A percentile compares a stretch with the other conserved stretches of the same genome.
These are phyloP conservation scores for Glaucopsyche alexis DNA, from an alignment of 2,888 invertebrate species.

Conservation along the genomic window DNA sequence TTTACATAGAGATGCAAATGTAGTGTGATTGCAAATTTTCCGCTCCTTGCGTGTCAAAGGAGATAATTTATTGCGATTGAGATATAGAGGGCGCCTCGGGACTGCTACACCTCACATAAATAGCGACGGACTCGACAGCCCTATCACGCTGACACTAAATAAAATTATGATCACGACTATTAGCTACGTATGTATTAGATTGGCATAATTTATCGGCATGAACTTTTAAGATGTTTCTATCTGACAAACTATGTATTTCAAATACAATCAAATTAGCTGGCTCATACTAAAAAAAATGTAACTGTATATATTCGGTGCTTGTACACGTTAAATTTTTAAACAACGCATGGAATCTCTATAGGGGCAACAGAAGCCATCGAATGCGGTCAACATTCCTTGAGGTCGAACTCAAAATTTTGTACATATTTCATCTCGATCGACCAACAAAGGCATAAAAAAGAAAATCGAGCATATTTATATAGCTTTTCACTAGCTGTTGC, in stretches of 20 bases:
- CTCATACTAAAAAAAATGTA: too few species aligned
- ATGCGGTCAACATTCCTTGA: slow-evolving; percentile 2
- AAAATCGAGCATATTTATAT: neutral
- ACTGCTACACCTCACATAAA: slow-evolving; percentile 60
- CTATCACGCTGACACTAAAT: slow-evolving; percentile 62
- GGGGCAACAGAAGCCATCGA: slow-evolving; percentile 2
- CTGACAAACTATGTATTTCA: neutral
- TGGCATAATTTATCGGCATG: slow-evolving; percentile 31
- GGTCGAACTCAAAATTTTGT: neutral
- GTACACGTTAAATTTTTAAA: neutral
- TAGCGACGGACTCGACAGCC: slow-evolving; percentile 54
- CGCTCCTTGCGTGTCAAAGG: slow-evolving; percentile 71
- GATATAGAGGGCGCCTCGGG: slow-evolving; percentile 65
- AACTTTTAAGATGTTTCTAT: neutral
- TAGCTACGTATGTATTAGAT: slow-evolving; percentile 48
- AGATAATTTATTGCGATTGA: slow-evolving; percentile 73
- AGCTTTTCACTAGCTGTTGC: too few species aligned
- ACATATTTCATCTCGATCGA: neutral
- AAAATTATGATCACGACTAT: slow-evolving; percentile 65
- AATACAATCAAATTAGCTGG: neutral
- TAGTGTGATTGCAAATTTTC: slow-evolving; percentile 69
- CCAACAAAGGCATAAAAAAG: neutral
- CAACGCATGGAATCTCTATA: neutral
- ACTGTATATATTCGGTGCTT: neutral
- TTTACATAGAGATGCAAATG: slow-evolving; percentile 66